phyloP scores from a whole-genome alignment of 2,888 invertebrate species.

The Apocheima hispidaria region DNA sequence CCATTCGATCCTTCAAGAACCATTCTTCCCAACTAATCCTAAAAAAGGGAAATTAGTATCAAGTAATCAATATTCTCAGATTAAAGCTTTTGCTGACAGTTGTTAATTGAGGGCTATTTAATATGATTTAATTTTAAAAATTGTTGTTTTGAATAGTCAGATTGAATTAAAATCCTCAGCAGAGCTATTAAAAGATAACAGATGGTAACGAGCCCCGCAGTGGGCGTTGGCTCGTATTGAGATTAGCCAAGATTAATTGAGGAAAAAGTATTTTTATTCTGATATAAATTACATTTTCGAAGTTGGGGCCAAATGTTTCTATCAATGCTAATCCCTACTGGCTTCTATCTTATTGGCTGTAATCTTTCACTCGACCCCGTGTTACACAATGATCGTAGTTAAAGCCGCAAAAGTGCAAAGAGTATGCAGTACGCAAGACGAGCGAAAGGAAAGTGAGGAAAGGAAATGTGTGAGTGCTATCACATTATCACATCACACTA shows the following conservation, averaged over 20 bases:
- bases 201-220: background rate
- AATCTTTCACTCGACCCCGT: conserved; percentile 34
- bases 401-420: background rate
- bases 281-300: conserved; percentile 33
- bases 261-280: conserved; percentile 26
- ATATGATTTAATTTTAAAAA: too few species aligned
- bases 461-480: too few species aligned
- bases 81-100: too few species aligned
- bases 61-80: too few species aligned
- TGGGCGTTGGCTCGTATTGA: conserved; percentile 12
- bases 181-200: background rate
- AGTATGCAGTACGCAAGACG: background rate
- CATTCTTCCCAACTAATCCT: too few species aligned
- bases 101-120: too few species aligned
- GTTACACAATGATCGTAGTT: conserved; percentile 8
- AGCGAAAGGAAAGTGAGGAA: too few species aligned
- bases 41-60: too few species aligned
- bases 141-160: too few species aligned
- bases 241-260: conserved; percentile 23
- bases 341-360: conserved; percentile 24
- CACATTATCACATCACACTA: too few species aligned
- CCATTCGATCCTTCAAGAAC: too few species aligned
- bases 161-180: background rate
- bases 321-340: conserved; percentile 33
- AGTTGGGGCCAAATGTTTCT: conserved; percentile 32